phyloP scores from a whole-genome alignment of 1,140 invertebrate genomes.

The Batillaria attramentaria region DNA sequence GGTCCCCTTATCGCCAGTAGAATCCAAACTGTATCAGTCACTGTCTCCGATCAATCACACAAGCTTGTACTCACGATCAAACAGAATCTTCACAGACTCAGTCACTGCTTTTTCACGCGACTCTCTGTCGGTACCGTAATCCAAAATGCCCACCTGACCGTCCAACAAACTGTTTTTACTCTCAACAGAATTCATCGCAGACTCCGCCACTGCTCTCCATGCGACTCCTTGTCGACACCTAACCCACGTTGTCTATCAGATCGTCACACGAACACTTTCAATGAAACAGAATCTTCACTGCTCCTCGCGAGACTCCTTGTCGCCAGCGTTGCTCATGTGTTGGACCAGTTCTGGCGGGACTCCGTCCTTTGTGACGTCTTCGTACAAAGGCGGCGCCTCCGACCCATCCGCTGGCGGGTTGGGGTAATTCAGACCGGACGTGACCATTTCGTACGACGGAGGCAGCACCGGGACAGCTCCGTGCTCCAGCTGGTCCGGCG shows the following conservation, averaged over 20 bases:
- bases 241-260: not conserved
- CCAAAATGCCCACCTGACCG: not conserved
- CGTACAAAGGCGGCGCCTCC: constrained; percentile 4
- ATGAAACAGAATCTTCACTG: not conserved
- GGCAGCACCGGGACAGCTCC: not conserved
- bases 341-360: not conserved
- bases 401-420: not conserved
- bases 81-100: no score
- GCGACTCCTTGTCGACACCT: not conserved
- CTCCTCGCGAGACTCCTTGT: not conserved
- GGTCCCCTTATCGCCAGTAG: no score
- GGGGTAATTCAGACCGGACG: not conserved
- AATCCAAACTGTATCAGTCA: no score
- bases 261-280: not conserved
- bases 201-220: not conserved
- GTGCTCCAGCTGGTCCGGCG: not conserved
- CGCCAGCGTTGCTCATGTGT: not conserved
- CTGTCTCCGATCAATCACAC: no score
- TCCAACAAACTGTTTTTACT: not conserved
- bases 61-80: no score
- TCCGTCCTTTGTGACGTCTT: not conserved
- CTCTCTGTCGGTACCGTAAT: no score
- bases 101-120: no score
- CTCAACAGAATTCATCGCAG: not conserved
- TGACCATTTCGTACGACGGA: constrained; percentile 20